These are phyloP conservation scores for Homalodisca vitripennis DNA, from an alignment of 1,140 invertebrate genomes.

Conservation along the genomic window DNA sequence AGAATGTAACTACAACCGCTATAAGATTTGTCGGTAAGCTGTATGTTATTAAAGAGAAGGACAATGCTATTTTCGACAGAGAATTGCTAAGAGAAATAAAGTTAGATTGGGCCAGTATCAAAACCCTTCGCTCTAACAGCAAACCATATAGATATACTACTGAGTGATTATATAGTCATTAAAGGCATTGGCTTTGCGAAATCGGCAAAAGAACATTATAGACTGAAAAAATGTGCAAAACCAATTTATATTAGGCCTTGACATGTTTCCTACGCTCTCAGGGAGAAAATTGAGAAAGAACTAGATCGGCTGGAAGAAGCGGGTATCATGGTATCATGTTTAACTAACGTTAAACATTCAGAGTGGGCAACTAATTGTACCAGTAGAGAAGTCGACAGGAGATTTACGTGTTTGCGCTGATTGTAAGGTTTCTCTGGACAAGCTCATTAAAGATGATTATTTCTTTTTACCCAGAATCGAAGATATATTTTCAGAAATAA, in stretches of 20 bases:
- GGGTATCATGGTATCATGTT: too few relatives aligned
- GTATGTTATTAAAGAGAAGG: too few relatives aligned
- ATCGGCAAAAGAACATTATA: neutral
- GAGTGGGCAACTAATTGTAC: constrained; percentile 54
- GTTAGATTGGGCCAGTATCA: neutral
- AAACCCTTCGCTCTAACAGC: neutral
- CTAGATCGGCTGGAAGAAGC: neutral
- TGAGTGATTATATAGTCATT: neutral
- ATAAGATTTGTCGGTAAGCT: too few relatives aligned
- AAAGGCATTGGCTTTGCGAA: neutral
- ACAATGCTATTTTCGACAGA: too few relatives aligned
- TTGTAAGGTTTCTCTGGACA: neutral
- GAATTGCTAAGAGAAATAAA: too few relatives aligned
- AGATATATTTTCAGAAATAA: neutral
- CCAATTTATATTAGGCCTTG: neutral
- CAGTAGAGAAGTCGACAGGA: constrained; percentile 50
- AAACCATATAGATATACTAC: neutral
- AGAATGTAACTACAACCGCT: neutral
- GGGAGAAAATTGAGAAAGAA: neutral
- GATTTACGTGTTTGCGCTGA: constrained; percentile 52
- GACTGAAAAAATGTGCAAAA: neutral
- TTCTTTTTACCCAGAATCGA: neutral
- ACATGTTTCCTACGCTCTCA: neutral
- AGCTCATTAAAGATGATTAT: neutral
- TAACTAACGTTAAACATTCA: constrained; percentile 45